A percentile compares a stretch with the other conserved stretches of the same genome.
Evolutionary conservation across 2,888 invertebrate genomes (phyloP).

Genomic region (Phortica okadai): DNA sequence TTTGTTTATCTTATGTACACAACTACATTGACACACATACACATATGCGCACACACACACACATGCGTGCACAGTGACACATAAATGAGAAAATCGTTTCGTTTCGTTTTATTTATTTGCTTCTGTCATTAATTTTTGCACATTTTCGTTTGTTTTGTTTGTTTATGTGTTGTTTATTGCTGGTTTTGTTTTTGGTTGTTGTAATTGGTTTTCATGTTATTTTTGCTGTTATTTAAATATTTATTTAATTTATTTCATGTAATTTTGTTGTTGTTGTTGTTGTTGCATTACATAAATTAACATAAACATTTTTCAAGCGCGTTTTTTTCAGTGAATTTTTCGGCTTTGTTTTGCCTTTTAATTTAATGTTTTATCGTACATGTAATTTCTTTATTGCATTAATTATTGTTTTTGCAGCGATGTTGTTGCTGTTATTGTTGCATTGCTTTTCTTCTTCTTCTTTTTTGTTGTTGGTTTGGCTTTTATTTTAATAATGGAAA

Average conservation of each 20-base stretch:
- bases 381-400: background rate
- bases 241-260: background rate
- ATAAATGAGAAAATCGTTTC: background rate
- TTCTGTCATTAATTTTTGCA: constrained; percentile 19
- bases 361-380: background rate
- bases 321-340: background rate
- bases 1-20: background rate
- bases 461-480: background rate
- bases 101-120: constrained; percentile 1
- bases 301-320: background rate
- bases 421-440: background rate
- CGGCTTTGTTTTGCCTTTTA: background rate
- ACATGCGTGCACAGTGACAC: background rate
- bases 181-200: background rate
- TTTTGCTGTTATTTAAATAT: background rate
- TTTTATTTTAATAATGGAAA: background rate
- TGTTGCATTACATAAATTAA: background rate
- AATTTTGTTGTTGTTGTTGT: constrained; percentile 1
- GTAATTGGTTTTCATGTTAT: background rate
- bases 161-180: background rate
- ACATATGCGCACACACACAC: background rate
- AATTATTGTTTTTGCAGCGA: too few relatives aligned
- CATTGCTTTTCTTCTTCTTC: background rate
- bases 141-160: background rate
- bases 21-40: background rate